Evolutionary conservation across 1,140 invertebrate species (phyloP).

Genomic region (Drosophila pectinifera): DNA sequence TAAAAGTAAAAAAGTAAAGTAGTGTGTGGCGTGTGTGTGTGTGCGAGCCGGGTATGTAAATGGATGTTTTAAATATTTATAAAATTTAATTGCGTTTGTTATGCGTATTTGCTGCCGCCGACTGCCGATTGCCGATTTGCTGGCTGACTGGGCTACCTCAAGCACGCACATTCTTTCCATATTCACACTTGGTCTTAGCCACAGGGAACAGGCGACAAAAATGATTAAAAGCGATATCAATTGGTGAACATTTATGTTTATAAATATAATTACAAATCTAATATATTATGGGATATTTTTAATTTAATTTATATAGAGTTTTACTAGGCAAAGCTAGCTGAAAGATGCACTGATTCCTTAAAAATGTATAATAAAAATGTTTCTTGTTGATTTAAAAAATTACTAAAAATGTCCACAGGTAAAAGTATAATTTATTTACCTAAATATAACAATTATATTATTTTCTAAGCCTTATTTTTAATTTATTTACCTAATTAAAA

Average conservation of each 20-base stretch:
- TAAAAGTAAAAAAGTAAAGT: no score
- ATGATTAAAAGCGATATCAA: neutral
- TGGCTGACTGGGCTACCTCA: slow-evolving; percentile 52
- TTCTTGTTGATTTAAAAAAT: no score
- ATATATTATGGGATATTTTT: no score
- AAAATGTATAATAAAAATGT: no score
- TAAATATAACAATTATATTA: no score
- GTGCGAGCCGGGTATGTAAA: slow-evolving; percentile 68
- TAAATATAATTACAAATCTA: no score
- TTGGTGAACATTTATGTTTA: neutral
- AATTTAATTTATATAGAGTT: neutral
- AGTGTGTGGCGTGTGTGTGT: neutral
- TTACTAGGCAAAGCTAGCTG: no score
- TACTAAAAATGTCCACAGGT: no score
- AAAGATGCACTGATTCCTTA: no score
- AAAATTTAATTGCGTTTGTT: slow-evolving; percentile 78
- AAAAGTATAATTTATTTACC: no score
- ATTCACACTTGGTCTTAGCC: slow-evolving; percentile 62
- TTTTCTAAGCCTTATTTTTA: no score
- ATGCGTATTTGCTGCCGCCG: slow-evolving; percentile 65
- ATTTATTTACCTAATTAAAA: no score
- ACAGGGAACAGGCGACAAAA: slow-evolving; percentile 27
- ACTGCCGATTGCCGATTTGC: slow-evolving; percentile 17
- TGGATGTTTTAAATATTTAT: slow-evolving; percentile 78
- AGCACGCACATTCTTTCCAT: slow-evolving; percentile 69